phyloP scores from a whole-genome alignment of 2,113 vertebrate species.

The Erythrocercus mccallii region DNA sequence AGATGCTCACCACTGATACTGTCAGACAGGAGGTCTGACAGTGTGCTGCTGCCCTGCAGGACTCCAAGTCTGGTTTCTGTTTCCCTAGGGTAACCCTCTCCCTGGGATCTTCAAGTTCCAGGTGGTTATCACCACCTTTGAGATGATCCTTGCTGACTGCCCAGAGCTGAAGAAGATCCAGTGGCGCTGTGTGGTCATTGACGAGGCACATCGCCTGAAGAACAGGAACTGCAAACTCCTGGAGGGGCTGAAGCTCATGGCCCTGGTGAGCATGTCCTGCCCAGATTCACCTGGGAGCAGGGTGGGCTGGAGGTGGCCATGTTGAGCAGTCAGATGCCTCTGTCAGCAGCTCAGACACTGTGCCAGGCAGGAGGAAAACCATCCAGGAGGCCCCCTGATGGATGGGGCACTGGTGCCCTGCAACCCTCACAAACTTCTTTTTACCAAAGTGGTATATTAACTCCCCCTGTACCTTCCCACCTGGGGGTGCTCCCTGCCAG shows the following conservation, averaged over 20 bases:
- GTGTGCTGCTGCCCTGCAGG: background rate
- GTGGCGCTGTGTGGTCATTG: conserved; percentile 98
- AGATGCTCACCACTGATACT: background rate
- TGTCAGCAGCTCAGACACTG: background rate
- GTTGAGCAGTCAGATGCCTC: background rate
- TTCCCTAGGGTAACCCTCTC: conserved; percentile 84
- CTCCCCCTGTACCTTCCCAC: background rate
- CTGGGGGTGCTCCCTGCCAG: background rate
- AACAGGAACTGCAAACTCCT: conserved; percentile 98
- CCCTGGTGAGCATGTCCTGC: conserved; percentile 79
- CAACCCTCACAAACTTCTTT: background rate
- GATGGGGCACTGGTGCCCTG: background rate
- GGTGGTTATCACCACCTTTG: conserved; percentile 96
- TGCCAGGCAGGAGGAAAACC: background rate
- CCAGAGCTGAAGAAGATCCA: conserved; percentile 95
- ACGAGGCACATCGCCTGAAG: conserved; percentile 94
- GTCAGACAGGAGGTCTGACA: background rate
- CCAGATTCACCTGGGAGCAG: background rate
- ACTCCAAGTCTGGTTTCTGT: conserved; percentile 12
- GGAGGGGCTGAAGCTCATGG: conserved; percentile 97
- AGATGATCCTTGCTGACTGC: conserved; percentile 99
- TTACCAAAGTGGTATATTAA: background rate
- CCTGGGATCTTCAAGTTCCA: conserved; percentile 93
- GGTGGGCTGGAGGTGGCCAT: background rate
- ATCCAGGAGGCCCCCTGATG: background rate